Conservation (phyloP, 1,140 invertebrate species). For the Venturia canescens region DNA sequence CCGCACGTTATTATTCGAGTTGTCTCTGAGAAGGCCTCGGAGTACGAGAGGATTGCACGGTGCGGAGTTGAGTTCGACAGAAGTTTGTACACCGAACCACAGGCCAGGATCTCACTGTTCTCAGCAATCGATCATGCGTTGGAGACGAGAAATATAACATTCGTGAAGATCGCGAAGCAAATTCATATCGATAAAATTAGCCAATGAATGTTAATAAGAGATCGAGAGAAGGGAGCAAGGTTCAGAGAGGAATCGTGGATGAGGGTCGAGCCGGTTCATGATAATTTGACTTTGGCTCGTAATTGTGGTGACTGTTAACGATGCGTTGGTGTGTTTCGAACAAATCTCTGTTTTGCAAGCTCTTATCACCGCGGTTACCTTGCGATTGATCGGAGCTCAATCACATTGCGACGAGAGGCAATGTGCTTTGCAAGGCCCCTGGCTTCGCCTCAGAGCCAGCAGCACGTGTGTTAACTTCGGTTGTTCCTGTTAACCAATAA, state of each 20-base stretch:
- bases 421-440: not conserved
- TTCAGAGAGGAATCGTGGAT: not conserved
- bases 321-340: not conserved
- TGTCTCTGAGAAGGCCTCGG: not conserved
- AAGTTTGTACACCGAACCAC: not conserved
- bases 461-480: conserved; percentile 24
- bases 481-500: conserved; percentile 45
- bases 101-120: not conserved
- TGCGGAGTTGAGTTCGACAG: not conserved
- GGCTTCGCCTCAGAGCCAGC: not conserved
- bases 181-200: too few species aligned
- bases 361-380: not conserved
- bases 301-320: not conserved
- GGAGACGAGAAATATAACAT: too few species aligned
- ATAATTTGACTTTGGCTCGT: conserved; percentile 8
- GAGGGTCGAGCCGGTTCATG: conserved; percentile 5
- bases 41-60: not conserved
- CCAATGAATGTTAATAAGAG: too few species aligned
- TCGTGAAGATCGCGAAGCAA: too few species aligned
- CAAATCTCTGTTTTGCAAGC: conserved; percentile 8
- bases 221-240: too few species aligned
- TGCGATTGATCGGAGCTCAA: not conserved
- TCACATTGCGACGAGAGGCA: not conserved
- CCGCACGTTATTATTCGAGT: not conserved
- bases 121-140: not conserved